phyloP scores from a whole-genome alignment of 2,888 invertebrate species.

The Meloe dianella region DNA sequence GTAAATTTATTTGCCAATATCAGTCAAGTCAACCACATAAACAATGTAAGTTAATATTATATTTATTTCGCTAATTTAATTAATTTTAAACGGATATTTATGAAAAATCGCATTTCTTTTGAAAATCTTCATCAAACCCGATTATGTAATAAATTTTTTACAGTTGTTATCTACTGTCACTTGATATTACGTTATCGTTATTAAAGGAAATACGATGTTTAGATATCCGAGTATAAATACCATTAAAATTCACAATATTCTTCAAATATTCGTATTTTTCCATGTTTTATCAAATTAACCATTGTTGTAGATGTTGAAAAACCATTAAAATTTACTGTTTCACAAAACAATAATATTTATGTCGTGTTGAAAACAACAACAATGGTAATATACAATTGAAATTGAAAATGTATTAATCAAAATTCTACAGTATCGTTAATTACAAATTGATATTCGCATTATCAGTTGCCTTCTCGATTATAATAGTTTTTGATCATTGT shows the following conservation, averaged over 20 bases:
- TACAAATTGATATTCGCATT: too few species aligned
- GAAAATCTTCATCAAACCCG: too few species aligned
- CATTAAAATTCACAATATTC: neutral
- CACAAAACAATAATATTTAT: neutral
- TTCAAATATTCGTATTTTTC: neutral
- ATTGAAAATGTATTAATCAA: too few species aligned
- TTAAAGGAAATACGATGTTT: neutral
- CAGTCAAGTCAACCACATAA: constrained; percentile 43
- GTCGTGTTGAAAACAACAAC: too few species aligned
- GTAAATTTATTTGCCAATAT: constrained; percentile 35
- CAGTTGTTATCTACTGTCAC: neutral
- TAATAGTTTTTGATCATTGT: too few species aligned
- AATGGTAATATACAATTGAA: too few species aligned
- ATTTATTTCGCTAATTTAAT: neutral
- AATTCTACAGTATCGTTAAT: too few species aligned
- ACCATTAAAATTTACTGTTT: neutral
- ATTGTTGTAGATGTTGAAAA: neutral
- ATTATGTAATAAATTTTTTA: constrained; percentile 1
- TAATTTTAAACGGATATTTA: neutral
- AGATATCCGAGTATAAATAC: neutral
- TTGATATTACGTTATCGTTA: neutral
- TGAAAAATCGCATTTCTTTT: neutral
- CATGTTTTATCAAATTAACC: neutral
- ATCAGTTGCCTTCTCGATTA: too few species aligned
- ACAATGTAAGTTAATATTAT: constrained; percentile 41